Evolutionary conservation across 2,888 invertebrate genomes (phyloP), one percentile per base, ranked within the genome.

Genomic region (Phengaris alcon): DNA sequence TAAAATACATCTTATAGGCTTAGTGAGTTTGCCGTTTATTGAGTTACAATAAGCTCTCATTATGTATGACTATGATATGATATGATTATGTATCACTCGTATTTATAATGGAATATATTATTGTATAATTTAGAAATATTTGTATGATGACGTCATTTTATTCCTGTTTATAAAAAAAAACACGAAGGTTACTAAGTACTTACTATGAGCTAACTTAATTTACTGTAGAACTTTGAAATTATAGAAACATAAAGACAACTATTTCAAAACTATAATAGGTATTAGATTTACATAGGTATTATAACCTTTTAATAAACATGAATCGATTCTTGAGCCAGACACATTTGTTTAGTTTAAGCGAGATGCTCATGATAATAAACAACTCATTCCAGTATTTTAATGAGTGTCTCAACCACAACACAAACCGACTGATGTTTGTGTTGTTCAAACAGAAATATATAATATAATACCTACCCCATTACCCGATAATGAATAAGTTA

Each of bases 401-500:
- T 10, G 5, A 59, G 22, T 8, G 48, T 3, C 22, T 15, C 48
- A 46, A 69, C 69, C 46, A 13, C 46, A 48, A 48, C 35, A 72
- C 54, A 35, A 51, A 48, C 22, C 69, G 6, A 69, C 1, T 0
- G 13, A 68, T 68, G 69, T 52, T 72, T 72, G 69, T 52, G 54
- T 72, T 52, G 35, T 51, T 13, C 70, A 70, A 48, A 48, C 51
- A 46, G 48, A 70, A 70, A 70, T 70, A 70, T 70, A 22, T 22
- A 22, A 22, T 22, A 22, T 22, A 22, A 22, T 22, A 22, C 22
- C 22, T 22, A 70, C 15, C 12, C 44, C 70, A 70, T 70, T 70
- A 70, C 48, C 48, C 3, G 70, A 70, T 70, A 70, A 70, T 72
- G 52, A 52, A 72, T 54, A 6, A 52, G 54, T 72, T 72, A 72